Base-by-base conservation (phyloP, 2,888 invertebrate genomes). In the Caenorhabditis parvicauda region DNA sequence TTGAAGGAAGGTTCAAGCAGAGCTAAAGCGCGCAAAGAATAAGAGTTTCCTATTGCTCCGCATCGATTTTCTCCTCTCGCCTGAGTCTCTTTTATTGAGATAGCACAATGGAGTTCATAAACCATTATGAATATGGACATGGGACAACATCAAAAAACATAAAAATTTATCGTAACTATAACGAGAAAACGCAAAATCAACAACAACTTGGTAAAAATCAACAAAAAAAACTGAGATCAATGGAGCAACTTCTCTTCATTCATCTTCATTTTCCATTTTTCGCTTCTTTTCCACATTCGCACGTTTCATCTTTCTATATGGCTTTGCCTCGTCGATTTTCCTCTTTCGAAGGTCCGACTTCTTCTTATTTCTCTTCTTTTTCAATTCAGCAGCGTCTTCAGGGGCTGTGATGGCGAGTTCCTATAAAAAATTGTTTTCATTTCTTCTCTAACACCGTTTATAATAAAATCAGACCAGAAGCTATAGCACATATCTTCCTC, bases 261-360 rank as follows among this genome's bases (percentile, higher is more conserved):
- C 56, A 9, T 64, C 64, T n/a, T 64, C 64, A 43, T 59, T 58
- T 28, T 54, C 49, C 21, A 37, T 32, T 12, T 50, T 54, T 17
- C 56, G 57, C 29, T 47, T 56, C 35, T 57, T 54, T 41, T 70
- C 67, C 12, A 56, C 41, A 17, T 49, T 43, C 35, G 63, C 43
- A 22, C 77, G 49, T 42, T 77, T 77, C 43, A 48, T 44, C n/a
- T 67, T 59, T 41, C 77, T 52, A 50, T 76, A 68, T 14, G 77
- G 77, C 41, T 71, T 69, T 35, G 58, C 32, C 45, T 62, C 67
- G 51, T 77, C 77, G 35, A 77, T 22, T 41, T 72, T 76, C 35
- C 77, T 52, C 47, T 74, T 77, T 29, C 64, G 49, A 21, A 63
- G 50, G 6, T 64, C 59, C 21, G 55, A 46, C 45, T 77, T 76